Evolutionary conservation across 2,797 vertebrate species (phyloP).

Genomic region (Choloepus didactylus): DNA sequence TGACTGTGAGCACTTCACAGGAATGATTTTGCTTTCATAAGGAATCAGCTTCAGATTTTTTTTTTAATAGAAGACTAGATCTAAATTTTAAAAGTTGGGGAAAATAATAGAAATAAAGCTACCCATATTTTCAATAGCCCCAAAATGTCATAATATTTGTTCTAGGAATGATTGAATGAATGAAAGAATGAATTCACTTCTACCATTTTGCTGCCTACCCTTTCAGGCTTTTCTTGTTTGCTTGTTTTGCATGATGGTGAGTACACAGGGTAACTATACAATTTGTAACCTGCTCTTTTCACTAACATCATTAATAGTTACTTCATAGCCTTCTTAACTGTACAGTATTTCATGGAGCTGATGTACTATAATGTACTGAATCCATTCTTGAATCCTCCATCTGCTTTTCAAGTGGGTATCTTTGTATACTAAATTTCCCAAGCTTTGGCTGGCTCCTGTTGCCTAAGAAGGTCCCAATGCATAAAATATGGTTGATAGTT

Average conservation of each 20-base stretch:
- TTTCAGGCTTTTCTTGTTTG: background rate
- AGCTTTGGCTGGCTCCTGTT: background rate
- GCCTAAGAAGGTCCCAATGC: background rate
- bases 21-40: background rate
- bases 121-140: background rate
- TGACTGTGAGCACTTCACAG: background rate
- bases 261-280: accelerated
- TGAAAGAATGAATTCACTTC: background rate
- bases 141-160: background rate
- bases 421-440: background rate
- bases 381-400: background rate
- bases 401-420: background rate
- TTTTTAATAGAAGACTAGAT: background rate
- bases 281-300: background rate
- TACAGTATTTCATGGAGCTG: background rate
- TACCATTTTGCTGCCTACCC: background rate
- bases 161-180: background rate
- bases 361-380: background rate
- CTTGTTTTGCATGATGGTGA: too few relatives aligned
- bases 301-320: accelerated
- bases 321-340: accelerated
- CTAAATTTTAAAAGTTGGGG: conserved; percentile 28
- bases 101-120: background rate
- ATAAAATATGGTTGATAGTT: background rate
- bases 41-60: background rate